Conservation (phyloP, 2,113 vertebrate genomes). For the Progne subis region DNA sequence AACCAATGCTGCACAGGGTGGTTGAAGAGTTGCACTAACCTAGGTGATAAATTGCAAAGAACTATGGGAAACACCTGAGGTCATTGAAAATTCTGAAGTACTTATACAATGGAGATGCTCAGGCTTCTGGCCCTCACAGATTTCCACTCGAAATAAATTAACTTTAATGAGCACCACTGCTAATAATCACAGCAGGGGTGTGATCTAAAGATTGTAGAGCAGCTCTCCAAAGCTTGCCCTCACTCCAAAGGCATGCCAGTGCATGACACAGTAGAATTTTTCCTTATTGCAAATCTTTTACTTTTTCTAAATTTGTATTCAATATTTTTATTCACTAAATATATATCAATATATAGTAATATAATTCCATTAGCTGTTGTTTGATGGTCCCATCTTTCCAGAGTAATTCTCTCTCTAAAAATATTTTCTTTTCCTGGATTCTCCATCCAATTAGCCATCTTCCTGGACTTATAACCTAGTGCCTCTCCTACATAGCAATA, state of each 20-base stretch:
- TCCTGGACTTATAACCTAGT: background rate
- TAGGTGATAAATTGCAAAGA: background rate
- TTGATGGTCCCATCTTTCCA: background rate
- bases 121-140: background rate
- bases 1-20: background rate
- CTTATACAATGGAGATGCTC: background rate
- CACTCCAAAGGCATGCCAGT: background rate
- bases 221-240: background rate
- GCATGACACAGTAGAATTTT: background rate
- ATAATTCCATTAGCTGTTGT: background rate
- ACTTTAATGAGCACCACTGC: background rate
- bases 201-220: background rate
- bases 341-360: background rate
- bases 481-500: background rate
- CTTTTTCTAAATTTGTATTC: background rate
- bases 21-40: background rate
- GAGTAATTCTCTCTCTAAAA: background rate
- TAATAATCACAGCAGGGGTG: background rate
- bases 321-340: background rate
- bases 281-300: background rate
- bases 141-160: background rate
- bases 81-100: background rate
- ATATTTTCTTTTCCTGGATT: background rate
- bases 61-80: background rate
- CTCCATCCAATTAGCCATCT: background rate